These are phyloP conservation scores for Xestia c-nigrum DNA, from an alignment of 2,888 invertebrate species.

Conservation along the genomic window DNA sequence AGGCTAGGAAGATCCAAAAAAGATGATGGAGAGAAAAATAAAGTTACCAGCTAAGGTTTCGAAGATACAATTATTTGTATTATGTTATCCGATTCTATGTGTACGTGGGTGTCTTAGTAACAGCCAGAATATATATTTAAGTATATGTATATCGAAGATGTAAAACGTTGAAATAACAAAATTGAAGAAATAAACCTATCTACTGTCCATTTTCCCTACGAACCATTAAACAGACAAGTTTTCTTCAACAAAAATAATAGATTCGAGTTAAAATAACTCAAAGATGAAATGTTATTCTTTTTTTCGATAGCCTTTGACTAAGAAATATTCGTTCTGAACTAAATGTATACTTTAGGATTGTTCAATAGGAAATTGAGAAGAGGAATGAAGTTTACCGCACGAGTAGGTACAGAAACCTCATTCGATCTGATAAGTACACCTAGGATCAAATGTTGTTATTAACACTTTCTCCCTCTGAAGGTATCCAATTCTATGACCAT, in stretches of 20 bases:
- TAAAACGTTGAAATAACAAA: not conserved
- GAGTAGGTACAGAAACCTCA: conserved; percentile 47
- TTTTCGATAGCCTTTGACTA: conserved; percentile 6
- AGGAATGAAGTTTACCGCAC: conserved; percentile 50
- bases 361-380: conserved; percentile 28
- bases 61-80: not conserved
- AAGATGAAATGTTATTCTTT: conserved; percentile 36
- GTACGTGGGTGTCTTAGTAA: not conserved
- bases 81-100: not conserved
- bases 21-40: not conserved
- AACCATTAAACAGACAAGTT: conserved; percentile 18
- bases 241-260: conserved; percentile 29
- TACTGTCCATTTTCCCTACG: not conserved
- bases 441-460: conserved; percentile 53
- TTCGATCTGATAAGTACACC: conserved; percentile 27
- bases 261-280: conserved; percentile 28
- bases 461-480: conserved; percentile 46
- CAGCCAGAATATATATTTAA: not conserved
- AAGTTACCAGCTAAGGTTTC: no score
- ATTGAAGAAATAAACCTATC: not conserved
- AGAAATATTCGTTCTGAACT: conserved; percentile 17
- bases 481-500: conserved; percentile 28
- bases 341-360: conserved; percentile 15
- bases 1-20: not conserved
- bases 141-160: not conserved